Evolutionary conservation across 1,140 invertebrate species (phyloP).

Genomic region (Aporrectodea caliginosa): DNA sequence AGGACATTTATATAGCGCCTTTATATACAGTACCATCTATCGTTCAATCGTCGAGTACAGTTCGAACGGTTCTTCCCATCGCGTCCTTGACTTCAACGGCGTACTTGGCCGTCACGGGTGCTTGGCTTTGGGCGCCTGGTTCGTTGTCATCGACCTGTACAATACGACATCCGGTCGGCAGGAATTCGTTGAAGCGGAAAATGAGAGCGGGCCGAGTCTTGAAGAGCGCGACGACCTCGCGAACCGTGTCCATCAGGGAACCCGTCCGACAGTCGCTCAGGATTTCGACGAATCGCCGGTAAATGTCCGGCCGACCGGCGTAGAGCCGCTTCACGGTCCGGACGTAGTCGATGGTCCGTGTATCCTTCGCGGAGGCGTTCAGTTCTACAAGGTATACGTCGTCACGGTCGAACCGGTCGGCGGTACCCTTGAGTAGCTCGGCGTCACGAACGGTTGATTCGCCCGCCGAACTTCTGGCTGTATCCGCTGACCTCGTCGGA

Average conservation of each 20-base stretch:
- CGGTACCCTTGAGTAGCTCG: not conserved
- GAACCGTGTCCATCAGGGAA: not conserved
- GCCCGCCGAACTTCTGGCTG: not conserved
- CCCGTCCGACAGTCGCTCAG: not conserved
- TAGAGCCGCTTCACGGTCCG: not conserved
- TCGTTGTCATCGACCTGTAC: not conserved
- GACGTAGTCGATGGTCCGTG: not conserved
- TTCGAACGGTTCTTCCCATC: no score
- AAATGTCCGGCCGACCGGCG: not conserved
- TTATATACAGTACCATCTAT: no score
- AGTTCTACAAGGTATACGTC: not conserved
- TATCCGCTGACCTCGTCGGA: not conserved
- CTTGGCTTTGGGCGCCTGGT: no score
- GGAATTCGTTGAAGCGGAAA: not conserved
- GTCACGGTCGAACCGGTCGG: not conserved
- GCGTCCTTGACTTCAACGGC: no score
- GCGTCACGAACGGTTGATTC: no score
- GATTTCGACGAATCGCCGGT: not conserved
- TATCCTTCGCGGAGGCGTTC: not conserved
- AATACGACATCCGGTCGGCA: not conserved
- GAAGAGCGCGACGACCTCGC: not conserved
- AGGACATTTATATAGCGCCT: no score
- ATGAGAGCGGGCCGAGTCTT: not conserved
- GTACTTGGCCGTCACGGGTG: no score
- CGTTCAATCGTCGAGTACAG: no score